phyloP scores from a whole-genome alignment of 2,797 vertebrate species.

The Clamator glandarius region DNA sequence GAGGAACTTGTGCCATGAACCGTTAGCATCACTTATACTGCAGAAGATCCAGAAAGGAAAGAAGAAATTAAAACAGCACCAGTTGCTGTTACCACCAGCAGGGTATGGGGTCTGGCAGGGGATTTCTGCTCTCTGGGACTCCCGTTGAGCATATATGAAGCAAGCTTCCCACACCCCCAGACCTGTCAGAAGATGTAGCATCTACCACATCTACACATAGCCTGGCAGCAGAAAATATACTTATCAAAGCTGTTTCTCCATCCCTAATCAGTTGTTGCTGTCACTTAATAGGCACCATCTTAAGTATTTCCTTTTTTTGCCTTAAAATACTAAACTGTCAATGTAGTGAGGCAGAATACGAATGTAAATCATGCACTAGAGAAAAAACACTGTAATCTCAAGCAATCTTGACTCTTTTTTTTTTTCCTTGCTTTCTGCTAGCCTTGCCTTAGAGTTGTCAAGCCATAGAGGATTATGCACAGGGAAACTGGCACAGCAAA shows the following conservation, averaged over 20 bases:
- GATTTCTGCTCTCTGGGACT: neutral
- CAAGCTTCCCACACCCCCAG: neutral
- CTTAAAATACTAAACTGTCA: neutral
- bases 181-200: neutral
- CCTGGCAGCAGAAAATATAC: neutral
- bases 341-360: neutral
- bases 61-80: neutral
- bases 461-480: neutral
- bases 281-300: neutral
- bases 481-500: neutral
- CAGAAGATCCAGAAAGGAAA: neutral
- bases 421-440: neutral
- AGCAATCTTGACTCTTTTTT: neutral
- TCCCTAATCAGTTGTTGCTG: neutral
- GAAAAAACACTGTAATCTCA: neutral
- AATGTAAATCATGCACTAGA: neutral
- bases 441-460: neutral
- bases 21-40: neutral
- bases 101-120: rapidly evolving
- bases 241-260: neutral
- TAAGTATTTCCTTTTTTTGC: neutral
- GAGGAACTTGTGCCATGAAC: neutral
- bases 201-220: neutral
- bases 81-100: neutral
- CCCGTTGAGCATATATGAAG: neutral